Evolutionary conservation across 2,888 invertebrate genomes (phyloP).

Genomic region (Alentia gelatinosa): DNA sequence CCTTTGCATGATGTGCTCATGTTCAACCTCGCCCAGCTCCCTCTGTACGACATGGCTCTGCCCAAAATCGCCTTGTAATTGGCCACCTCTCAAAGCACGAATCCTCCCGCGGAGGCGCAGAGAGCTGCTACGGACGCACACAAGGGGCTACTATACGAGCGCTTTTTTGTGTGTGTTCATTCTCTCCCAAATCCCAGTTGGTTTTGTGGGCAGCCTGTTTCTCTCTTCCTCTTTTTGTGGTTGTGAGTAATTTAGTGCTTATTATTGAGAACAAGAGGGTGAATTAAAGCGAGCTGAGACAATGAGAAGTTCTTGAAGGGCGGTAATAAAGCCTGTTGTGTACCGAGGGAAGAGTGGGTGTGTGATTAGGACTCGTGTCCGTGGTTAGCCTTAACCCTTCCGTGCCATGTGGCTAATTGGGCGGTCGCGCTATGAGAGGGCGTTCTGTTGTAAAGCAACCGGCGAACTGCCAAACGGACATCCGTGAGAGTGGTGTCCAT

Average conservation of each 20-base stretch:
- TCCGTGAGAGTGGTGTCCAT: conserved; percentile 40
- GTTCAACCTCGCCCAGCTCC: not conserved
- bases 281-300: not conserved
- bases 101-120: not conserved
- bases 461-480: not conserved
- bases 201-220: not conserved
- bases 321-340: not conserved
- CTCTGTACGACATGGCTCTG: conserved; percentile 9
- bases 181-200: too few relatives aligned
- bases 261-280: not conserved
- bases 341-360: not conserved
- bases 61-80: conserved; percentile 33
- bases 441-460: conserved; percentile 6
- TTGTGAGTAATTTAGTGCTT: not conserved
- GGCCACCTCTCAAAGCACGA: conserved; percentile 2
- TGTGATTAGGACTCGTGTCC: not conserved
- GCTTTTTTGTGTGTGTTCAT: too few relatives aligned
- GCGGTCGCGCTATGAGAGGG: not conserved
- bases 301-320: not conserved
- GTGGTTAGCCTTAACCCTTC: not conserved
- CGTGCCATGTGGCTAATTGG: conserved; percentile 2
- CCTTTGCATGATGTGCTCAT: conserved; percentile 40
- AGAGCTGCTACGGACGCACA: not conserved
- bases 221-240: not conserved
- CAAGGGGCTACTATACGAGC: not conserved